phyloP scores from a whole-genome alignment of 1,140 invertebrate genomes.

The Calosoma granatense region DNA sequence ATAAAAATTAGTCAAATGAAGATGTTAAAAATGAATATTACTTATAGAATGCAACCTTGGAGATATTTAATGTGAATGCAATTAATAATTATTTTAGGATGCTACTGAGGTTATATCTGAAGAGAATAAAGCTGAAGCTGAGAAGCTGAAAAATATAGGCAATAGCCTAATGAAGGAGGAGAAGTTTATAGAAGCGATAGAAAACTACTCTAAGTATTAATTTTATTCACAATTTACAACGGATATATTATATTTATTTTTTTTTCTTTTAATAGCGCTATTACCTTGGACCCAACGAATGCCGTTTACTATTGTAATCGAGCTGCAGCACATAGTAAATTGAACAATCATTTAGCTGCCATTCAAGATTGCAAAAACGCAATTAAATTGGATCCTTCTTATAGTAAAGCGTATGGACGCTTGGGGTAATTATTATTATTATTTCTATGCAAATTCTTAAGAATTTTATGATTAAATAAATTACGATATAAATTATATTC shows the following conservation, averaged over 20 bases:
- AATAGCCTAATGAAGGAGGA: conserved; percentile 79
- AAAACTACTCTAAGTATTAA: conserved; percentile 63
- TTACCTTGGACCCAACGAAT: conserved; percentile 74
- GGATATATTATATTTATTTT: conserved; percentile 11
- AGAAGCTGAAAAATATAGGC: conserved; percentile 70
- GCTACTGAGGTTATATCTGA: conserved; percentile 14
- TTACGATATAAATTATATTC: background rate
- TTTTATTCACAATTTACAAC: conserved; percentile 11
- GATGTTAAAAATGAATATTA: background rate
- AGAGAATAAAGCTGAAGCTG: conserved; percentile 54
- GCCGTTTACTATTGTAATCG: conserved; percentile 93
- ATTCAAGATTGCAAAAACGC: conserved; percentile 85
- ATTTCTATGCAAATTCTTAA: conserved; percentile 12
- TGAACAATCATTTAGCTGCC: conserved; percentile 68
- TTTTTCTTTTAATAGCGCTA: conserved; percentile 50
- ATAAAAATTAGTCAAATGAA: background rate
- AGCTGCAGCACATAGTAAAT: conserved; percentile 81
- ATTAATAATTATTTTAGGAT: conserved; percentile 11
- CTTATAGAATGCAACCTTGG: too few relatives aligned
- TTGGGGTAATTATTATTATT: conserved; percentile 50
- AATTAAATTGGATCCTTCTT: conserved; percentile 76
- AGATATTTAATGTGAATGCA: too few relatives aligned
- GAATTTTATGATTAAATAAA: background rate
- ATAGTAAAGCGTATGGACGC: conserved; percentile 90
- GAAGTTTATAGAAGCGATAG: conserved; percentile 67